These are phyloP conservation scores for Coregonus sp. DNA, from an alignment of 2,797 vertebrate genomes.

Conservation along the genomic window DNA sequence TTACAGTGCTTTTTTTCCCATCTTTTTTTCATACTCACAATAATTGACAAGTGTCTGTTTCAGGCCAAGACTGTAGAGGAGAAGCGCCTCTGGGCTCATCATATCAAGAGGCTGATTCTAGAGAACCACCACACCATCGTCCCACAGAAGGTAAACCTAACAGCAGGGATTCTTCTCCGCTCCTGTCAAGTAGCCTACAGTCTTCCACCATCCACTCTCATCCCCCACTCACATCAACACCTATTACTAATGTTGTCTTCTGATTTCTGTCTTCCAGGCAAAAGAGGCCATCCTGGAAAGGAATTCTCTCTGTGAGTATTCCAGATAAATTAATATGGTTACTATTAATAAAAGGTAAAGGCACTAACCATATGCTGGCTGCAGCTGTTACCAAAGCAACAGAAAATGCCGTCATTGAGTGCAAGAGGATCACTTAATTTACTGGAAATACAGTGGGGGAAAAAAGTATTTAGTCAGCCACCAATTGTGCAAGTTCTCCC, in stretches of 20 bases:
- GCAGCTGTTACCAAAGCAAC: constrained; percentile 42
- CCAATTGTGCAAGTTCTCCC: too few species aligned
- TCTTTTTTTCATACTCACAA: not conserved
- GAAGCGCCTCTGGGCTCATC: constrained; percentile 92
- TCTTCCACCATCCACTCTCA: not conserved
- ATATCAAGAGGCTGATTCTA: constrained; percentile 95
- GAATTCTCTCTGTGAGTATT: constrained; percentile 87
- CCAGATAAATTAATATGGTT: not conserved
- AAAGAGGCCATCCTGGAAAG: constrained; percentile 92
- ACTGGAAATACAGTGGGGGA: too few species aligned
- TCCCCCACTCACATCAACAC: not conserved
- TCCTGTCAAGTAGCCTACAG: not conserved
- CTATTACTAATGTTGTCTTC: not conserved
- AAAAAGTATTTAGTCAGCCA: too few species aligned
- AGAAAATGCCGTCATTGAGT: constrained; percentile 23
- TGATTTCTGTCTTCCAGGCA: constrained; percentile 72
- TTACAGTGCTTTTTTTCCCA: too few species aligned
- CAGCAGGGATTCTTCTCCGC: not conserved
- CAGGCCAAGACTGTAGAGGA: constrained; percentile 91
- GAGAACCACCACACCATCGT: constrained; percentile 93
- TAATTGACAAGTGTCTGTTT: not conserved
- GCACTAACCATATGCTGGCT: not conserved
- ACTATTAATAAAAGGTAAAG: not conserved
- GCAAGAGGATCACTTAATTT: not conserved
- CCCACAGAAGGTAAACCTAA: constrained; percentile 85